These are phyloP conservation scores for Dasyprocta punctata DNA, from an alignment of 2,113 vertebrate species.

Conservation along the genomic window DNA sequence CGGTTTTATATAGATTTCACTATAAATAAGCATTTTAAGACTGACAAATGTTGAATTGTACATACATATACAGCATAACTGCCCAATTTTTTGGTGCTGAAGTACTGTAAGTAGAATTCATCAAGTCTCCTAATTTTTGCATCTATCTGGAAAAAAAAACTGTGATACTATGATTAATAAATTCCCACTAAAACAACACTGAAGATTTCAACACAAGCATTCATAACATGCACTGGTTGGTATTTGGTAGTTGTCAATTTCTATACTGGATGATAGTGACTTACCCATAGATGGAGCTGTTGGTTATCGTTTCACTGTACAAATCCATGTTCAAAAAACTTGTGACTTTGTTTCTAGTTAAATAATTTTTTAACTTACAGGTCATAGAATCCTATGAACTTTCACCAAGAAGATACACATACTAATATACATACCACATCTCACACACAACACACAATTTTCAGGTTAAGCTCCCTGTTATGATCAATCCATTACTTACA, in stretches of 20 bases:
- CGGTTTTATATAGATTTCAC: constrained; percentile 90
- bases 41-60: constrained; percentile 86
- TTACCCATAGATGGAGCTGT: constrained; percentile 86
- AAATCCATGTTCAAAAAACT: constrained; percentile 58
- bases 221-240: constrained; percentile 29
- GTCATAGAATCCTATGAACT: constrained; percentile 66
- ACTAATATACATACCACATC: constrained; percentile 55
- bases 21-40: constrained; percentile 90
- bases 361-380: constrained; percentile 67
- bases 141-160: constrained; percentile 74
- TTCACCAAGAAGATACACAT: constrained; percentile 65
- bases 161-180: constrained; percentile 80
- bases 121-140: constrained; percentile 84
- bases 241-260: constrained; percentile 57
- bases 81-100: constrained; percentile 87
- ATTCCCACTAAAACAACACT: constrained; percentile 70
- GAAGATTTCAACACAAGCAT: constrained; percentile 71
- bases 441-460: constrained; percentile 47
- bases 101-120: constrained; percentile 88
- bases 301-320: constrained; percentile 69
- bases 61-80: constrained; percentile 84
- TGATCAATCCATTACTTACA: constrained; percentile 63
- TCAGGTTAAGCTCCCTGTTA: constrained; percentile 69
- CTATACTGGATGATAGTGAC: constrained; percentile 36
- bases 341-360: constrained; percentile 56